Base-by-base conservation (phyloP, 2,113 vertebrate genomes). In the Odobenus rosmarus region DNA sequence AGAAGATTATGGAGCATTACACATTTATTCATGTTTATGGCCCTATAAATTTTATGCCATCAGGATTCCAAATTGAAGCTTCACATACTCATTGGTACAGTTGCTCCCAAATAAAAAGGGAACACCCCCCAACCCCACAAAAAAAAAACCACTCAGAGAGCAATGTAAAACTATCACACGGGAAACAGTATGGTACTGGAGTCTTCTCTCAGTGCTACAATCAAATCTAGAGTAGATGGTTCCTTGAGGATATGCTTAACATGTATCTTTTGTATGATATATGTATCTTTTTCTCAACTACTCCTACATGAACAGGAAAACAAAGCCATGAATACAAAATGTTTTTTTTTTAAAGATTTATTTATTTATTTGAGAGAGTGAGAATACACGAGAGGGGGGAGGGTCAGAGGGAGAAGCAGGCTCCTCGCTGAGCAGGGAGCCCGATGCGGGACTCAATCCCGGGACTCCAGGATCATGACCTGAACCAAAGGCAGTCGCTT, bases 11-110 rank as follows among this genome's bases (percentile, higher is more conserved):
- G 71, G 82, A 53, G 62, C 28, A 88, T 85, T 87, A 93, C n/a
- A 88, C 26, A 84, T 88, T 95, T 88, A 93, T 87, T 88, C 83
- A 53, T 51, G 51, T 96, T 97, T 97, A 97, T 94, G 55, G 93
- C 72, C 69, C 90, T 94, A 94, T 95, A 95, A 96, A 95, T n/a
- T 92, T 96, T 90, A 96, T 88, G 57, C 64, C 80, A 87, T 72
- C 71, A 88, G 57, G 53, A 97, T 82, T 95, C 87, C 51, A 96
- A 85, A 93, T 1, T 74, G 64, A 94, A 90, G 33, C 33, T 96
- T 97, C 85, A 95, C 26, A 82, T 57, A 84, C 14, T 95, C 39
- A 89, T 18, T 94, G 42, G 42, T 86, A 93, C 26, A 90, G 36
- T 14, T 93, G 76, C 62, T 95, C 64, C 64, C 67, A 86, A 90